phyloP scores from a whole-genome alignment of 1,140 invertebrate genomes.

The Doryteuthis pealeii region DNA sequence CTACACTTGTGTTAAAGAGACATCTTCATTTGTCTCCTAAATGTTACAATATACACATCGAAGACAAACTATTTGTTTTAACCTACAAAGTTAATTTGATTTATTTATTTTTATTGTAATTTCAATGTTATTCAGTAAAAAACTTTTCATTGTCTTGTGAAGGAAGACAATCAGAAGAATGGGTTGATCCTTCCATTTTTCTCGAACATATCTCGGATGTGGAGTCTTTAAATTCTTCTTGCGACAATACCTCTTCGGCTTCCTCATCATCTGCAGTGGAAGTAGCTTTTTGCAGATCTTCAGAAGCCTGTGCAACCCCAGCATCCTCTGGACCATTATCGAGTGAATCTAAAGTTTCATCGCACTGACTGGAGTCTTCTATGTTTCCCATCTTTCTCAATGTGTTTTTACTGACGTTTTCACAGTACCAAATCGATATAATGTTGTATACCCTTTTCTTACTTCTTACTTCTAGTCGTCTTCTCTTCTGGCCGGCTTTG shows the following conservation, averaged over 20 bases:
- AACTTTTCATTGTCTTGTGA: slow-evolving; percentile 10
- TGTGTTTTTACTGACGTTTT: too few species aligned
- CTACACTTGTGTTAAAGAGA: too few species aligned
- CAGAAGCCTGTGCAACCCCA: neutral
- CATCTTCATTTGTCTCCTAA: too few species aligned
- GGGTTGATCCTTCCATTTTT: neutral
- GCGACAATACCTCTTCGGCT: neutral
- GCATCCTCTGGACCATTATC: neutral
- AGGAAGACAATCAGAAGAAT: neutral
- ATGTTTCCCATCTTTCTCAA: neutral
- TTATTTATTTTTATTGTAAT: too few species aligned
- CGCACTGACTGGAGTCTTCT: neutral
- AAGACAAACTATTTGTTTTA: too few species aligned
- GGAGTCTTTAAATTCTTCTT: neutral
- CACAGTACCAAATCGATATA: too few species aligned
- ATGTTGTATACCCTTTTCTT: too few species aligned
- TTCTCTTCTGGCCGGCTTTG: too few species aligned
- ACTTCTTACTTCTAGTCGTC: too few species aligned
- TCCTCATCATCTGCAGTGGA: neutral
- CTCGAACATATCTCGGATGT: neutral
- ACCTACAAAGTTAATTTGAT: too few species aligned
- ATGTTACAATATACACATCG: too few species aligned
- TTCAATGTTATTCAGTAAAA: too few species aligned
- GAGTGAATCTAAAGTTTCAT: neutral
- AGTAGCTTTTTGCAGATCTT: neutral